Base-by-base conservation (phyloP, 2,797 vertebrate species). In the Coluber constrictor region DNA sequence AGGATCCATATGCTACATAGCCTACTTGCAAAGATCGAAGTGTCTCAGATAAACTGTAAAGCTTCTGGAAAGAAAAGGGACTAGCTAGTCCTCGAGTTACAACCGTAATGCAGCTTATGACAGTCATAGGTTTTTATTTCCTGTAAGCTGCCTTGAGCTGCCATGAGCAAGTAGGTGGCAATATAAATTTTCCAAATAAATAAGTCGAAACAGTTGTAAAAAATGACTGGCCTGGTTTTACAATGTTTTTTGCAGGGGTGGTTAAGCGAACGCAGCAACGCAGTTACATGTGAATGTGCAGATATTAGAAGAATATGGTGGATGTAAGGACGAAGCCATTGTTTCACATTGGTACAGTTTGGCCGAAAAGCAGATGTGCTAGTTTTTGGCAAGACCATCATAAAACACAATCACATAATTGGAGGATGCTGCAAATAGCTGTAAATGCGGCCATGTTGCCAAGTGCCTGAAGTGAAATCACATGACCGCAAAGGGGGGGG, bases 401-500 rank as follows among this genome's bases (percentile, higher is more conserved):
- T 18, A 74, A 66, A 74, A 37, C 70, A 74, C 32, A 18, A 16
- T 74, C 70, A 37, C 16, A 37, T 37, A 18, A 37, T 70, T 2
- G 32, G n/a, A 18, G 70, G 32, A 74, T 37, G 66, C 7, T 37
- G 66, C 66, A 37, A 74, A 74, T 20, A 20, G 16, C 16, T 70
- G n/a, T 70, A 70, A 70, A 70, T 32, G 63, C 4, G 0, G 66
- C 66, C 66, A 74, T 18, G 70, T 74, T 74, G 70, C 16, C 32
- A 74, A 74, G 32, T 74, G 32, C n/a, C 32, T 74, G 70, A 74
- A 20, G 16, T 37, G 61, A 66, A 66, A 10, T 13, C 61, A 66
- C 11, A 0, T 66, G 32, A 74, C 7, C 1, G 3, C 15, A 3
- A 1, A 16, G n/a, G 2, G 3, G 3, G 66, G 15, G 7, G 6